phyloP scores from a whole-genome alignment of 2,797 vertebrate species.

The Tauraco hartlaubi region DNA sequence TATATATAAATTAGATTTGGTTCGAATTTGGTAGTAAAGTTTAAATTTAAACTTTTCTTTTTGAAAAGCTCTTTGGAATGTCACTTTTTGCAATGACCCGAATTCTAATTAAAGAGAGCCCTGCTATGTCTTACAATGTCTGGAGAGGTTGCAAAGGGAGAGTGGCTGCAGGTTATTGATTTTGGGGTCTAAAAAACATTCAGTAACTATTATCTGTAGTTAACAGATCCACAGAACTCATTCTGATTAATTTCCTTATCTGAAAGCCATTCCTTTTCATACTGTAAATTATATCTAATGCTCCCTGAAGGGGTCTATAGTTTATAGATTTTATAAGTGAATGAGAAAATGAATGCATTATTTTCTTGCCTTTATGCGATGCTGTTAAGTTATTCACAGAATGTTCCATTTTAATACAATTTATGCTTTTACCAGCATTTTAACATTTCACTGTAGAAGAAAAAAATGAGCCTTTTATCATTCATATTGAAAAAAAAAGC shows the following conservation, averaged over 20 bases:
- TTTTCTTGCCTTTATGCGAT: constrained; percentile 32
- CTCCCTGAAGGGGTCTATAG: not conserved
- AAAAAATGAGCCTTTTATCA: constrained; percentile 4
- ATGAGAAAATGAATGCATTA: constrained; percentile 23
- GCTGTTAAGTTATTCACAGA: constrained; percentile 26
- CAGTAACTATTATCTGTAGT: constrained; percentile 13
- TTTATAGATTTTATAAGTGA: constrained; percentile 35
- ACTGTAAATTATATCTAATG: not conserved
- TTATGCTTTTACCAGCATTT: constrained; percentile 43
- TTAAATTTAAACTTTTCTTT: not conserved
- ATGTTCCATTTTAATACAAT: constrained; percentile 49
- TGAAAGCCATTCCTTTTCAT: not conserved
- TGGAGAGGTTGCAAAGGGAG: not conserved
- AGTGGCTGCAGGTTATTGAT: not conserved
- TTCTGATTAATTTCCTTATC: constrained; percentile 34
- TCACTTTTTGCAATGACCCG: not conserved
- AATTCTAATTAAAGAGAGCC: not conserved
- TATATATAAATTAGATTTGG: not conserved
- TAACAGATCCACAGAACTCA: not conserved
- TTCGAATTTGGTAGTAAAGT: not conserved
- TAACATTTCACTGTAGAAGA: constrained; percentile 6
- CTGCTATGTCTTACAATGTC: not conserved
- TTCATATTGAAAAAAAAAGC: not conserved
- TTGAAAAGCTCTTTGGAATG: not conserved
- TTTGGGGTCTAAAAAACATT: not conserved